phyloP scores from a whole-genome alignment of 2,113 vertebrate species.

The Seriola dumerili region DNA sequence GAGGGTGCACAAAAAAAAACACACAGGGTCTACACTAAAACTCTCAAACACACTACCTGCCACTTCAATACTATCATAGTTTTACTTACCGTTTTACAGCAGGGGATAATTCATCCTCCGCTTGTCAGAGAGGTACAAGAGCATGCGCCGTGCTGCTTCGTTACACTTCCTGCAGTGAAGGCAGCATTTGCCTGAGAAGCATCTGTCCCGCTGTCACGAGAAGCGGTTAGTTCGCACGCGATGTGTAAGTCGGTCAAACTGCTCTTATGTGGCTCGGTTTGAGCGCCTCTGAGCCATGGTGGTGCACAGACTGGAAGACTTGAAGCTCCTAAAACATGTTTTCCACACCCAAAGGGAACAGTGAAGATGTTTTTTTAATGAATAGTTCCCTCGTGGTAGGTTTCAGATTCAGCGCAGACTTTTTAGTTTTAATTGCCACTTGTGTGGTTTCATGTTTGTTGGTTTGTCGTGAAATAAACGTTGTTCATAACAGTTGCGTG shows the following conservation, averaged over 20 bases:
- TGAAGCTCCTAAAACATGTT: not conserved
- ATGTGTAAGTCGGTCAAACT: conserved; percentile 76
- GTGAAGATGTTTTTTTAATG: not conserved
- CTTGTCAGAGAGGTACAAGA: conserved; percentile 39
- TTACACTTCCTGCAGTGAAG: conserved; percentile 76
- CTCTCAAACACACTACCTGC: not conserved
- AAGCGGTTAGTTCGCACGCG: conserved; percentile 79
- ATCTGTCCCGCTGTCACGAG: conserved; percentile 82
- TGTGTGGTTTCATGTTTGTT: not conserved
- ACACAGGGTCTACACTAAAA: not conserved
- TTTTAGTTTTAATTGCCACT: not conserved
- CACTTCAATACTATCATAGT: conserved; percentile 19
- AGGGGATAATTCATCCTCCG: conserved; percentile 65
- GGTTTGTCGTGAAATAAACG: not conserved
- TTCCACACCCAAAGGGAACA: not conserved
- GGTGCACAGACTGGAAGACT: not conserved
- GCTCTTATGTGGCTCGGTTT: conserved; percentile 53
- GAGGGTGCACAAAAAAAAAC: not conserved
- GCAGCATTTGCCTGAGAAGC: conserved; percentile 81
- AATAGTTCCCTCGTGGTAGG: no score
- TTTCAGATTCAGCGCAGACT: not conserved
- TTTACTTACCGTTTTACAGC: conserved; percentile 73
- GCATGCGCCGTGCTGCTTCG: conserved; percentile 76
- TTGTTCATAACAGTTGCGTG: not conserved
- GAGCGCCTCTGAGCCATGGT: conserved; percentile 21